These are phyloP conservation scores for Saimiri boliviensis DNA, from an alignment of 2,113 vertebrate genomes.

Conservation along the genomic window DNA sequence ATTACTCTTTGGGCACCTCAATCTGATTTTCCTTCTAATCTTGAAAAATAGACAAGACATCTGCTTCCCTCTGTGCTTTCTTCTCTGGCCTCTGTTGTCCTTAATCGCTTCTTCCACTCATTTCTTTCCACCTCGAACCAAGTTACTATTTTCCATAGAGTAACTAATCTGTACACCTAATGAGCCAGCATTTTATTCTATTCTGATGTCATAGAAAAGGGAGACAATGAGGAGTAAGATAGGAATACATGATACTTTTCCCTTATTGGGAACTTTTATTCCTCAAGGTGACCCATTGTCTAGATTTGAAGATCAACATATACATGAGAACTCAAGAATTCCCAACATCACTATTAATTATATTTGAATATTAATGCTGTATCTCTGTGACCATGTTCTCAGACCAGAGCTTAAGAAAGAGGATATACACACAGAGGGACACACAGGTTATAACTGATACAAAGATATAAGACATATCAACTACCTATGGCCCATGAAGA, in stretches of 20 bases:
- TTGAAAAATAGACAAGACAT: background rate
- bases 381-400: background rate
- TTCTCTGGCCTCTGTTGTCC: background rate
- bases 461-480: background rate
- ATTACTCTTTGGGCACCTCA: background rate
- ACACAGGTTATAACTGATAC: background rate
- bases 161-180: background rate
- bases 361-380: background rate
- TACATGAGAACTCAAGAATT: background rate
- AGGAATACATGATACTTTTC: background rate
- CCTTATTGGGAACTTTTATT: background rate
- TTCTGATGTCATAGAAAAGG: background rate
- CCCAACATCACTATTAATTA: fast-evolving
- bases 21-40: background rate
- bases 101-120: background rate
- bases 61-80: background rate
- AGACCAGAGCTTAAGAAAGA: background rate
- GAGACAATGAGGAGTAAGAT: background rate
- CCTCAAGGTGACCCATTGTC: background rate
- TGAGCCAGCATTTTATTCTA: background rate
- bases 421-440: background rate
- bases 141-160: background rate
- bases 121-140: background rate
- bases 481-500: background rate
- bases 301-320: background rate